Base-by-base conservation (phyloP, 2,797 vertebrate species). In the Falco berigora region DNA sequence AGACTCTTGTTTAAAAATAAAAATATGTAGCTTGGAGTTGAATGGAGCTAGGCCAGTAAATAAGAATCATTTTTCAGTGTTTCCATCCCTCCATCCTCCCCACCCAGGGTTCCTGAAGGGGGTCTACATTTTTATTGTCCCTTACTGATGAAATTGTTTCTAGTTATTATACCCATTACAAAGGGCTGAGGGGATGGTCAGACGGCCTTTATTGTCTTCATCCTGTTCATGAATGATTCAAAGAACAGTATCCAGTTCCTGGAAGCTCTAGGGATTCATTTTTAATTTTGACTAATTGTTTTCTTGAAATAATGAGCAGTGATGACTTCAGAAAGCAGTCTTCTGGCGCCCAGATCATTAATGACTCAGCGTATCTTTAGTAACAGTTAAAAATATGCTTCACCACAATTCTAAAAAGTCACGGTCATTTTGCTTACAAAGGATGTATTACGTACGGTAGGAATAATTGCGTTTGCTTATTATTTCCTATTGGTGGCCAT, bases 221-320 rank as follows among this genome's bases (percentile, higher is more conserved):
- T 86, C 50, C 47, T 79, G 30, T 56, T 92, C 66, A 27, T 59
- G 77, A 89, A 85, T 88, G 92, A 86, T 94, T 94, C 88, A 76
- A 66, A 73, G 71, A 69, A 32, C 58, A 55, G 55, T 44, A 78
- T 93, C 66, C 88, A 92, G 28, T 95, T 96, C 84, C 93, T 91
- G 69, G 80, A 94, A 96, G 83, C 86, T 87, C 67, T 30, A 24
- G 67, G 50, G 74, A 71, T 93, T 95, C 0, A 0, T 73, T 94
- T 96, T 92, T 89, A 61, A 69, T 96, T 76, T 59, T 79, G 52
- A 61, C 88, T 92, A 84, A 90, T 93, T 91, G 63, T 92, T 95
- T 89, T 91, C 77, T 79, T 79, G 90, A 78, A 93, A 55, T 93
- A 94, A 79, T 58, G 78, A 94, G 71, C 75, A 82, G 36, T 2